Base-by-base conservation (phyloP, 2,113 vertebrate genomes). In the Corythoichthys haematopterus region DNA sequence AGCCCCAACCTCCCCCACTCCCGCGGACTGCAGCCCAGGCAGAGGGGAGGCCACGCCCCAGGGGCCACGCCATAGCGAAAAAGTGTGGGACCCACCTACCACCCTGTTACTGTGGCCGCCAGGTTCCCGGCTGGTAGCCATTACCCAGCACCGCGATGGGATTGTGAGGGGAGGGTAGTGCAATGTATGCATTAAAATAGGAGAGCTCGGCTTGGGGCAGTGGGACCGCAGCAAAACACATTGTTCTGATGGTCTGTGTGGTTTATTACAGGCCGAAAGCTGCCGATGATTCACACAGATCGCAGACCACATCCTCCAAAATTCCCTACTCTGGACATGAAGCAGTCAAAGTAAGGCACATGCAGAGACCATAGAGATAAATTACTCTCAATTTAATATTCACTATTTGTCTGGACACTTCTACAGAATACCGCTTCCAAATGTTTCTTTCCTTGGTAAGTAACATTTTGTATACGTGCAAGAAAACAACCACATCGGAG, bases 291-390 rank as follows among this genome's bases (percentile, higher is more conserved):
- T 11, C 47, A 52, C 35, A 65, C n/a, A 13, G 63, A 76, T 37
- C 70, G 56, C 7, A 78, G 73, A 35, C 28, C 28, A 45, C 20
- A 46, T 13, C 5, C 11, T 20, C 5, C 14, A 0, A 82, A 71
- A 52, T 6, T 68, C 43, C 48, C 66, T 3, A 11, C 83, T 3
- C 55, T 85, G 68, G 90, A 87, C 60, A 20, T 74, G 2, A 77
- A 78, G 35, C 71, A 75, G 65, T 68, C 80, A 63, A 87, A 78
- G 89, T 91, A 85, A 86, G 79, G 15, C 16, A 57, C 48, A 33
- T 20, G 1, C 43, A 43, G 7, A 63, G 3, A 33, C 40, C 60
- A 2, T 7, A 15, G 14, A 3, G 14, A 7, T n/a, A 48, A 12
- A 53, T 7, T 33, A 52, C 16, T 62, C 4, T 11, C 66, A 45